These are phyloP conservation scores for Sinopyrophorus schimmeli DNA, from an alignment of 2,888 invertebrate genomes.

Conservation along the genomic window DNA sequence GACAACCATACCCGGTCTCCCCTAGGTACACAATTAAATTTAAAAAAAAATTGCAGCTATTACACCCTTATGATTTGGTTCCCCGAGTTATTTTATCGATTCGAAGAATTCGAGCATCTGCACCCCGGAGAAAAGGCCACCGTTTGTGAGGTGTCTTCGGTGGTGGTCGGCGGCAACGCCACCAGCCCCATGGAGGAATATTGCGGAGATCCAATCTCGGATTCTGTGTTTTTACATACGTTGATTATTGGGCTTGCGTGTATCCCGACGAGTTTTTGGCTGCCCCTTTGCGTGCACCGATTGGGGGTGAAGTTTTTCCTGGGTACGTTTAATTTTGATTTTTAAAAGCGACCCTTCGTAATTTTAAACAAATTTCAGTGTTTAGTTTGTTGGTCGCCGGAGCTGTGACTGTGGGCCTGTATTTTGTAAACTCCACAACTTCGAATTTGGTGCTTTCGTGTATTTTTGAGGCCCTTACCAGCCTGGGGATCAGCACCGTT, in stretches of 20 bases:
- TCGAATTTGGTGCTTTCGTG: conserved; percentile 77
- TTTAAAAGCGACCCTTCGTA: not conserved
- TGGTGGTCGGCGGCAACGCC: conserved; percentile 55
- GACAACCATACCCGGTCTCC: too few species aligned
- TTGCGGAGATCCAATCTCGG: conserved; percentile 67
- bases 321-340: conserved; percentile 58
- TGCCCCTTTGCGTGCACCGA: conserved; percentile 74
- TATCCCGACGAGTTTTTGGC: conserved; percentile 77
- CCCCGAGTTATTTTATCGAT: conserved; percentile 84
- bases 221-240: conserved; percentile 74
- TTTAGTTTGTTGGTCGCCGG: conserved; percentile 75
- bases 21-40: not conserved
- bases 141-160: conserved; percentile 76
- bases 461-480: conserved; percentile 78
- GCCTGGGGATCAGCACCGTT: conserved; percentile 77
- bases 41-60: conserved; percentile 63
- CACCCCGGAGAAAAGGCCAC: conserved; percentile 71
- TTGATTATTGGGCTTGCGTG: conserved; percentile 79
- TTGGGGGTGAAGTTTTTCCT: conserved; percentile 82
- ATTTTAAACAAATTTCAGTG: conserved; percentile 58
- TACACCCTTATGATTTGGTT: conserved; percentile 93
- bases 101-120: conserved; percentile 71
- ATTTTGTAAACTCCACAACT: conserved; percentile 71
- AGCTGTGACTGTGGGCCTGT: conserved; percentile 72
- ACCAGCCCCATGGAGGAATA: conserved; percentile 57